Evolutionary conservation across 2,113 vertebrate genomes (phyloP).

Genomic region (Colaptes auratus): DNA sequence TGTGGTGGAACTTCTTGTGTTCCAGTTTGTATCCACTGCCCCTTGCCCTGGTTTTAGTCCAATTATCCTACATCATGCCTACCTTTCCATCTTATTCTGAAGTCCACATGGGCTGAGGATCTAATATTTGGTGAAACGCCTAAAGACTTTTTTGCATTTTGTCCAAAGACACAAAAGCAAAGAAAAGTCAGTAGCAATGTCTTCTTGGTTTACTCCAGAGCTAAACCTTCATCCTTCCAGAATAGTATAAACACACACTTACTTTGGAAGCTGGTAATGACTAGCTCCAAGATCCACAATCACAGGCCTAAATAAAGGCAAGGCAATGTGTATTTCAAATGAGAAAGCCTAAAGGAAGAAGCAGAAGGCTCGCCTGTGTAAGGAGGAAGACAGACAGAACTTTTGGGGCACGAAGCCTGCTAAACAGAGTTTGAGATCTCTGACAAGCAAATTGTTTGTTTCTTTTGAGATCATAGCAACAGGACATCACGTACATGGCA

Average conservation of each 20-base stretch:
- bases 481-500: not conserved
- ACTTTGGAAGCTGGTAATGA: not conserved
- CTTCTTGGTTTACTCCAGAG: not conserved
- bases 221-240: not conserved
- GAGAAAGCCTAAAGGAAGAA: not conserved
- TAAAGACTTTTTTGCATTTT: not conserved
- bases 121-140: not conserved
- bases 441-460: slow-evolving; percentile 15
- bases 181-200: not conserved
- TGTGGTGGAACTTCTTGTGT: no score
- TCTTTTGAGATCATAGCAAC: slow-evolving; percentile 38
- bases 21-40: no score
- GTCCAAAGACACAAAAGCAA: not conserved
- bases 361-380: accelerated
- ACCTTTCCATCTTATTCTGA: not conserved
- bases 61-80: not conserved
- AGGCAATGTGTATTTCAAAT: not conserved
- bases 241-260: not conserved
- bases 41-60: not conserved
- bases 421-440: not conserved
- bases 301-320: not conserved
- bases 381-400: not conserved
- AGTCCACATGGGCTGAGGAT: not conserved
- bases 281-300: not conserved
- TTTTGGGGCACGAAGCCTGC: not conserved